These are phyloP conservation scores for Ashinkailepas kermadecensis DNA, from an alignment of 2,888 invertebrate genomes.

Conservation along the genomic window DNA sequence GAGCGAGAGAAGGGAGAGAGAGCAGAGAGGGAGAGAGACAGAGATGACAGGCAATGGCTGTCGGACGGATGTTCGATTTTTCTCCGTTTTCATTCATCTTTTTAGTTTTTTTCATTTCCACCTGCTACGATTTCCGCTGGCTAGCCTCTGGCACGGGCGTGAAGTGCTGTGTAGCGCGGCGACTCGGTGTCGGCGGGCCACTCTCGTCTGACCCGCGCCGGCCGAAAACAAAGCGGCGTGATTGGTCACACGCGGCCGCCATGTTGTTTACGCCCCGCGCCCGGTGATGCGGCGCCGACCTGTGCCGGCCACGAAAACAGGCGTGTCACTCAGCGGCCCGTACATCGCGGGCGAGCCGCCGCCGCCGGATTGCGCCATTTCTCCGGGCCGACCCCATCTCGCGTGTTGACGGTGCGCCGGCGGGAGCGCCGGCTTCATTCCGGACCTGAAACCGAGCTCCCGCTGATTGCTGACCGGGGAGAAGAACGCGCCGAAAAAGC, in stretches of 20 bases:
- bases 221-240: slow-evolving; percentile 4
- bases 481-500: neutral
- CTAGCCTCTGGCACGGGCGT: neutral
- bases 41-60: no score
- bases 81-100: no score
- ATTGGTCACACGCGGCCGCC: slow-evolving; percentile 1
- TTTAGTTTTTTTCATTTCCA: neutral
- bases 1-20: no score
- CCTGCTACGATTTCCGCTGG: neutral
- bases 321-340: neutral
- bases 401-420: neutral
- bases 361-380: neutral
- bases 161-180: neutral
- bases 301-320: neutral
- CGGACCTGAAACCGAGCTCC: neutral
- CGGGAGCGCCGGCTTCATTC: neutral
- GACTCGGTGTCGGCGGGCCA: neutral
- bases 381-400: neutral
- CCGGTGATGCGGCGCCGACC: neutral
- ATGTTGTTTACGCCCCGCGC: neutral
- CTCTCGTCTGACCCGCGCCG: neutral
- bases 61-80: no score
- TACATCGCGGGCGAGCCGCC: neutral
- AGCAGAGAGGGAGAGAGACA: no score
- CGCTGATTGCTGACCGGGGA: neutral